Percentiles rank a stretch among this genome's conserved stretches.
These are phyloP conservation scores for Harpagoxenus sublaevis DNA, from an alignment of 2,888 invertebrate genomes.

Conservation along the genomic window DNA sequence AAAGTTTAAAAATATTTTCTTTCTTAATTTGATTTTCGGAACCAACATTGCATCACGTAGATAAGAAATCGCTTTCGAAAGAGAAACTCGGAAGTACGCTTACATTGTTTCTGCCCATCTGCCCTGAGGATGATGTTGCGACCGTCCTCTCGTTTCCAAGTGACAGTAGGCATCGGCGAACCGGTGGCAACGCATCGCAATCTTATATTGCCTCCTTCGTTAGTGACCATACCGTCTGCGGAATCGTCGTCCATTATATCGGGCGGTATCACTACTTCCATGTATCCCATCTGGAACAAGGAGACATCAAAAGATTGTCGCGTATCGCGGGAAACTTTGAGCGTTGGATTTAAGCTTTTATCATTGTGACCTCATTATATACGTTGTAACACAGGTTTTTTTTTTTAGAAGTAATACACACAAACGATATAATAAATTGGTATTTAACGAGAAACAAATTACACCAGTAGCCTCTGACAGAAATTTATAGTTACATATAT, in stretches of 20 bases:
- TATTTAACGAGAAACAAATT: not conserved
- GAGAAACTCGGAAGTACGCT: slow-evolving; percentile 32
- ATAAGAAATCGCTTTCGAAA: not conserved
- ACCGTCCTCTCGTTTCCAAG: slow-evolving; percentile 94
- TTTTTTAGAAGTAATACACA: not conserved
- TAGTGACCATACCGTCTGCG: slow-evolving; percentile 92
- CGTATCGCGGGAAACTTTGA: not conserved
- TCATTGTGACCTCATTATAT: not conserved
- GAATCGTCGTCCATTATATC: slow-evolving; percentile 92
- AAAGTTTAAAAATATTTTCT: not conserved
- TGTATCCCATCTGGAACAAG: slow-evolving; percentile 91
- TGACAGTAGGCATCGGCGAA: slow-evolving; percentile 92
- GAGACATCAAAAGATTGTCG: not conserved
- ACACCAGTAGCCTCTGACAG: not conserved
- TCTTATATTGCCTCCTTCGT: slow-evolving; percentile 93
- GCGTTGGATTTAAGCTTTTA: not conserved
- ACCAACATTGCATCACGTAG: not conserved
- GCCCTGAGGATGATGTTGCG: slow-evolving; percentile 90
- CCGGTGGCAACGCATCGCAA: slow-evolving; percentile 94
- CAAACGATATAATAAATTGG: not conserved
- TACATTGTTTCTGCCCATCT: slow-evolving; percentile 86
- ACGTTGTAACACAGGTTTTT: not conserved
- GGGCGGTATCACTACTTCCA: slow-evolving; percentile 95
- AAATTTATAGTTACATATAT: not conserved
- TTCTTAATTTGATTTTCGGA: not conserved